Evolutionary conservation across 1,140 invertebrate genomes (phyloP), one percentile per base, ranked within the genome.

Genomic region (Tetramorium parvispinum): DNA sequence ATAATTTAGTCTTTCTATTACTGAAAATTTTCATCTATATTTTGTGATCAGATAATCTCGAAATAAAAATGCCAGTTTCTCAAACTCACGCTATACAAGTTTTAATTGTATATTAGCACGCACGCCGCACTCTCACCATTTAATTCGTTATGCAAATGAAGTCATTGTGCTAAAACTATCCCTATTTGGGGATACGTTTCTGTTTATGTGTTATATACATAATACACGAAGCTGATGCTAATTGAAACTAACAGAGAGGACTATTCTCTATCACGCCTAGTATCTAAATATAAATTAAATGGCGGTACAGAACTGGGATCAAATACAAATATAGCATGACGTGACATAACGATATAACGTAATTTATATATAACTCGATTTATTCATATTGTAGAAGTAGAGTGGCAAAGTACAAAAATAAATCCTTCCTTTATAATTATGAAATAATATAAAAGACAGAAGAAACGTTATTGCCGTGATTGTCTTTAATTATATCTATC

Each of bases 261-360:
- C 49, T 27, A 57, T 81, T 81, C 51, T 55, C 40, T 70, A 55
- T 57, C 78, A 55, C n/a, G 63, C 6, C 6, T 70, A 70, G 49
- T 51, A 10, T 81, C 78, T 81, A 81, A 70, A 70, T 81, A 81
- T 81, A 81, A 81, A 70, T 81, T 70, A 70, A 70, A 81, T 24
- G 40, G 24, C 18, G 3, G 40, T 43, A 59, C 77, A 53, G 27
- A 37, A 21, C 63, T 81, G 61, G 18, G 32, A 53, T 46, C 78
- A 70, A 55, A 55, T 37, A 40, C n/a, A 65, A 65, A 49, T 68
- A 55, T 43, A 81, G 49, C 10, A 16, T 70, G 46, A 81, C 21
- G 21, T 55, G 49, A 55, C 27, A 24, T 70, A 81, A 70, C n/a
- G 46, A 66, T 66, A 66, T 40, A 81, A 81, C 21, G 16, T 55